Evolutionary conservation across 2,888 invertebrate species (phyloP), one percentile per base, ranked within the genome.

Genomic region (Tineola bisselliella): DNA sequence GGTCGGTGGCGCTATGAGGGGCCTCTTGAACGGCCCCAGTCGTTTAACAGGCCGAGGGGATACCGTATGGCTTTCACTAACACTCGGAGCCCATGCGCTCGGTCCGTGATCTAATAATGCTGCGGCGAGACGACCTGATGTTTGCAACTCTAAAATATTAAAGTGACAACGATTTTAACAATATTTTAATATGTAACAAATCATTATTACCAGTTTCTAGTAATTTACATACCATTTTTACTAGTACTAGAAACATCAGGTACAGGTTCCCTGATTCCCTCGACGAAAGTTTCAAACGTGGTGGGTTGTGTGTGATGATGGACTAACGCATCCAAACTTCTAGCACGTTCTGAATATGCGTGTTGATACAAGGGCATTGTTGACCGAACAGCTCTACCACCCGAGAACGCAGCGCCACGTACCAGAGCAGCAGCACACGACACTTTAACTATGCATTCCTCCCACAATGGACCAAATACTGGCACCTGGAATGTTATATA

Each of bases 391-490:
- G 95, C 93, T 64, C 97, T 91, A 67, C 97, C 97, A 61, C 97
- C 98, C 74, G 94, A 94, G 64, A 97, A 90, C 60, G 97, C 97
- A 30, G 98, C 96, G 60, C 94, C 92, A 11, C 63, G 54, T 12
- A 98, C 94, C 62, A 99, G 88, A 57, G 94, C 94, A 25, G 98
- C 95, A 66, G 97, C 70, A 69, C 89, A 86, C 12, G 79, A 70
- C 65, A 87, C 84, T 66, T 89, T 87, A 17, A 90, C 78, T 19
- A 89, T 77, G 67, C 95, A 93, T 79, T 98, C 99, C 78, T 98
- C 95, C 83, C 96, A 98, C 64, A 99, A 83, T 2, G 99, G 97
- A 0, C 99, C 99, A 87, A 98, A 98, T 79, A 93, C 94, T n/a
- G 94, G 93, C 66, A 95, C 93, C 92, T 92, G 71, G 6, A 48